Conservation (phyloP, 2,888 invertebrate genomes). For the Leucoptera coffeella region DNA sequence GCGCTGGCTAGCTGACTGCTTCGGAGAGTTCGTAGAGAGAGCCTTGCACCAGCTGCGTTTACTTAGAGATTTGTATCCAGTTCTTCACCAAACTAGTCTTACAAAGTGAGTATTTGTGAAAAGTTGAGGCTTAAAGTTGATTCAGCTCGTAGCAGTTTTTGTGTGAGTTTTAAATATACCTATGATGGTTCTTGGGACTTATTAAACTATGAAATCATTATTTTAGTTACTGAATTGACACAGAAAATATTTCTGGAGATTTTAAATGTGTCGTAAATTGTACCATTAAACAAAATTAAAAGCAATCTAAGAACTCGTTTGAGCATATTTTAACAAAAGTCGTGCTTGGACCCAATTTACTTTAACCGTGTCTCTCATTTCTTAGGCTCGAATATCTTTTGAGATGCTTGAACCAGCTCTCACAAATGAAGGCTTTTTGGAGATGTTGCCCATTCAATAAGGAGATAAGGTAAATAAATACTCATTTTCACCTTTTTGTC, state of each 20-base stretch:
- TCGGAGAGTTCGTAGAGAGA: conserved; percentile 76
- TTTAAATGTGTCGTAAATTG: too few relatives aligned
- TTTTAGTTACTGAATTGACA: too few relatives aligned
- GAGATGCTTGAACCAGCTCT: conserved; percentile 73
- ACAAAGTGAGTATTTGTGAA: conserved; percentile 35
- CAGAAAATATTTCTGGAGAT: too few relatives aligned
- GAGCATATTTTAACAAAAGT: neutral
- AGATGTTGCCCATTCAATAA: conserved; percentile 93
- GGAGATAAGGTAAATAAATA: conserved; percentile 60
- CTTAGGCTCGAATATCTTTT: conserved; percentile 60
- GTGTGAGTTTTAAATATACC: too few relatives aligned
- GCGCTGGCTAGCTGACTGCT: conserved; percentile 86
- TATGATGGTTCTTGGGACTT: too few relatives aligned
- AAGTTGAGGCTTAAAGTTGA: too few relatives aligned
- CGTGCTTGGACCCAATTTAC: neutral
- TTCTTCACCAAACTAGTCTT: conserved; percentile 63
- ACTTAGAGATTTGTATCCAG: conserved; percentile 78
- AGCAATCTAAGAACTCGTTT: neutral
- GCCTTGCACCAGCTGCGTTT: conserved; percentile 75
- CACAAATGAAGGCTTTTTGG: conserved; percentile 83
- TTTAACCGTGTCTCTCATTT: too few relatives aligned
- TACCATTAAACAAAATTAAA: conserved; percentile 1
- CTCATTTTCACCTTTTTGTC: too few relatives aligned
- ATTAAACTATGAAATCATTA: too few relatives aligned
- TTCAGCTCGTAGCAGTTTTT: too few relatives aligned